phyloP scores from a whole-genome alignment of 1,140 invertebrate species.

The Lordiphosa stackelbergi region DNA sequence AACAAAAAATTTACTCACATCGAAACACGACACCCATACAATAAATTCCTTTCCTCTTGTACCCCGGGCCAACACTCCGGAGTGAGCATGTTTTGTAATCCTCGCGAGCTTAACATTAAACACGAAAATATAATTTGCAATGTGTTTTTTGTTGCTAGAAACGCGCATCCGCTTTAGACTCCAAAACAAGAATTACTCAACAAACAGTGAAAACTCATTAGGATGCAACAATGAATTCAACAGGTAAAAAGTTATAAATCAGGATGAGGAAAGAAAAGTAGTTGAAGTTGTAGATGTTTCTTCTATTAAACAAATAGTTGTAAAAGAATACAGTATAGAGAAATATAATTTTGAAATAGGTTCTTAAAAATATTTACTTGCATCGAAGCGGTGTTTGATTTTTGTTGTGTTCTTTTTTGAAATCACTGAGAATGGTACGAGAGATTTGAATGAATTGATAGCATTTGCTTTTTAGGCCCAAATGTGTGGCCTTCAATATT shows the following conservation, averaged over 20 bases:
- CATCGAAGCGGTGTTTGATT: no score
- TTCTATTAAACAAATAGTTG: no score
- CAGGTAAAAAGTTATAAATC: not conserved
- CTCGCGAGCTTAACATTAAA: conserved; percentile 71
- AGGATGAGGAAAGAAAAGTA: no score
- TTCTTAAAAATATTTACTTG: no score
- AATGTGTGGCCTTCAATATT: no score
- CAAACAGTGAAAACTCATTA: conserved; percentile 12
- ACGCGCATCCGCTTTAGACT: conserved; percentile 43
- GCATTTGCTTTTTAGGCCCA: no score
- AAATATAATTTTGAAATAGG: no score
- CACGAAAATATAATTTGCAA: conserved; percentile 74
- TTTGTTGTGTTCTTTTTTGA: no score
- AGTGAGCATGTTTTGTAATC: conserved; percentile 47
- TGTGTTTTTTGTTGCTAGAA: conserved; percentile 30
- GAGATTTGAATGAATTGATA: no score
- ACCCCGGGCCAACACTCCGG: conserved; percentile 6
- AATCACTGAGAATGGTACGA: no score
- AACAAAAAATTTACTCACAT: conserved; percentile 27
- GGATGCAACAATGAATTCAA: not conserved
- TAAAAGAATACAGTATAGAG: no score
- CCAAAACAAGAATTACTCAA: conserved; percentile 9
- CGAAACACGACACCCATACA: conserved; percentile 37
- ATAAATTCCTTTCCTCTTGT: conserved; percentile 2
- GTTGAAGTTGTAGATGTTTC: no score